A percentile compares a stretch with the other conserved stretches of the same genome.
Evolutionary conservation across 1,140 invertebrate species (phyloP).

Genomic region (Pseudomyrmex dendroicus): DNA sequence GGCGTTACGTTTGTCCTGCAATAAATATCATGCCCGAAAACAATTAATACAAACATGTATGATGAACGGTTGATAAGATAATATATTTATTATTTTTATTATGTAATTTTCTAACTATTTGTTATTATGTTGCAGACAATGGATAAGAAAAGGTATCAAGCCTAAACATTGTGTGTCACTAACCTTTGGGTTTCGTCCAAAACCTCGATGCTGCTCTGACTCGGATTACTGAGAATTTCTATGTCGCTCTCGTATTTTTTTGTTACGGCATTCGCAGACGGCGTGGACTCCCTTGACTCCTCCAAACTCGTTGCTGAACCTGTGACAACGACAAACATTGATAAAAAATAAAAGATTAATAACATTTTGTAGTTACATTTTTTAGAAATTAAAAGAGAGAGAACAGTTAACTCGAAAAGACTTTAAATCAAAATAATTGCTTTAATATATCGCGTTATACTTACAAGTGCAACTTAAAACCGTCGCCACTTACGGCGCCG

Average conservation of each 20-base stretch:
- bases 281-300: slow-evolving; percentile 83
- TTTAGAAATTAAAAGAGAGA: slow-evolving; percentile 32
- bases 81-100: background rate
- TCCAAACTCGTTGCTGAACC: slow-evolving; percentile 84
- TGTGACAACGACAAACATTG: slow-evolving; percentile 53
- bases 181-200: slow-evolving; percentile 85
- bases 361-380: background rate
- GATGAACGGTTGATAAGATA: background rate
- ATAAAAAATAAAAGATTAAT: slow-evolving; percentile 4
- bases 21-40: slow-evolving; percentile 16
- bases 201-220: slow-evolving; percentile 88
- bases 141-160: too few relatives aligned
- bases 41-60: background rate
- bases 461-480: slow-evolving; percentile 6
- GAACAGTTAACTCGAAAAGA: slow-evolving; percentile 17
- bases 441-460: background rate
- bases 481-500: too few relatives aligned
- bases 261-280: slow-evolving; percentile 82
- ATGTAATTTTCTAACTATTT: slow-evolving; percentile 13
- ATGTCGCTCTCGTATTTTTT: slow-evolving; percentile 87
- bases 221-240: slow-evolving; percentile 88
- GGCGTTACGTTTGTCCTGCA: slow-evolving; percentile 80
- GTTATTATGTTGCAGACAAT: too few relatives aligned
- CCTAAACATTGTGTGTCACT: slow-evolving; percentile 51
- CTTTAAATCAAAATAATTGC: background rate